These are phyloP conservation scores for Solea solea DNA, from an alignment of 2,113 vertebrate genomes.

Conservation along the genomic window DNA sequence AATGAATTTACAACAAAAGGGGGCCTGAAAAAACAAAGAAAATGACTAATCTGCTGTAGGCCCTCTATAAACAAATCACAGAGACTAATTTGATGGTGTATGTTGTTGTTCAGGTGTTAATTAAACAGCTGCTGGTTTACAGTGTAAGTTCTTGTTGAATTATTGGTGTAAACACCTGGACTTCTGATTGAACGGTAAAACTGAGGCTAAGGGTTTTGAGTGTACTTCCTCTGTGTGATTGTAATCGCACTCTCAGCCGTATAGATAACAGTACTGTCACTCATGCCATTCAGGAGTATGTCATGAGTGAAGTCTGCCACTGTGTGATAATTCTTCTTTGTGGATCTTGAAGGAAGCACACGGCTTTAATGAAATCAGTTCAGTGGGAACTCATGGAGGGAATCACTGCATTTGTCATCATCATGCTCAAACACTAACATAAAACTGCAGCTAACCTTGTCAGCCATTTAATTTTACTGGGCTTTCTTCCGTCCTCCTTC, in stretches of 20 bases:
- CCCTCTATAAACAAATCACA: conserved; percentile 6
- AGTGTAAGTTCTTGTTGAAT: not conserved
- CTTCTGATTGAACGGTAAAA: not conserved
- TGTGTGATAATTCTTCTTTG: conserved; percentile 6
- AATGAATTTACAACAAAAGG: conserved; percentile 7
- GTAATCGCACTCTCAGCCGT: not conserved
- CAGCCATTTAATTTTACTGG: conserved; percentile 56
- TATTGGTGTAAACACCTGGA: conserved; percentile 4
- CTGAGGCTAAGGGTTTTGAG: not conserved
- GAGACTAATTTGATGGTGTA: conserved; percentile 7
- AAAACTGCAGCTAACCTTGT: conserved; percentile 43
- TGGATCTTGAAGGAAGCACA: conserved; percentile 24
- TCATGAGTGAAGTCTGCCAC: not conserved
- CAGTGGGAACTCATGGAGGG: conserved; percentile 26
- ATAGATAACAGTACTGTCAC: not conserved
- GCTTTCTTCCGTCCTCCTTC: conserved; percentile 11
- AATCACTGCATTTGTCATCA: conserved; percentile 57
- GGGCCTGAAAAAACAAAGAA: not conserved
- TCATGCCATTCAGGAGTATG: not conserved
- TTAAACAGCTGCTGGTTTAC: not conserved
- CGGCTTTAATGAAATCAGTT: conserved; percentile 42
- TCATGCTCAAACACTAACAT: conserved; percentile 29
- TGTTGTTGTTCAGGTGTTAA: not conserved
- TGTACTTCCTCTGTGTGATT: not conserved
- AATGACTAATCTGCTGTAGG: not conserved